Base-by-base conservation (phyloP, 2,113 vertebrate species). In the Phoenicopterus ruber region DNA sequence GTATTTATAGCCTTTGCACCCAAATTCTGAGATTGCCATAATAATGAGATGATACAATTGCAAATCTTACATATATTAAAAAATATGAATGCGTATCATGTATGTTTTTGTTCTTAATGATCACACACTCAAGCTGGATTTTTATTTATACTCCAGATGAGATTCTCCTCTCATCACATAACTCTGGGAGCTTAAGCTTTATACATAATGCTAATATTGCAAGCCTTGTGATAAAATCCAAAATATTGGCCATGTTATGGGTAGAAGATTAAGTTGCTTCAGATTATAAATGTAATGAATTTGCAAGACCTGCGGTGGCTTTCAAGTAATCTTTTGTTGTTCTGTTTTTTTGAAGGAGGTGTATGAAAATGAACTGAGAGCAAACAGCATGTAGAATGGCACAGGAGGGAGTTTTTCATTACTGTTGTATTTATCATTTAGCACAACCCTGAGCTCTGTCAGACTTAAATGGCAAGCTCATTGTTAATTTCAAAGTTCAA, bases 401-500 rank as follows among this genome's bases (percentile, higher is more conserved):
- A 86, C 62, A 86, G 88, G 59, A 89, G 72, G 79, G 82, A 90
- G 78, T 82, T 96, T 94, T 95, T 93, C 47, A 40, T 71, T 67
- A 70, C 50, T 80, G 52, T 86, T 87, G 59, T 94, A 81, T 77
- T 84, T 96, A 86, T 84, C 61, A 47, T 82, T 94, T 90, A 58
- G 66, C 22, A 44, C 38, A 86, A 32, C 62, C 61, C 54, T 85
- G 50, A 82, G 79, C 42, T 86, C 91, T 89, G 73, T 74, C 80
- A 65, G 59, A 47, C 54, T 93, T 82, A 86, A 97, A 96, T 93
- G 84, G 82, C 86, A 96, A 96, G 50, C 58, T 96, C 65, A 52
- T 69, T 95, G 82, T 76, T 96, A 95, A 86, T 95, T 94, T 95
- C 78, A 76, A 94, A 94, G 85, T 94, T 96, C 79, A 91, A 91